Evolutionary conservation across 2,797 vertebrate species (phyloP).

Genomic region (Intellagama lesueurii): DNA sequence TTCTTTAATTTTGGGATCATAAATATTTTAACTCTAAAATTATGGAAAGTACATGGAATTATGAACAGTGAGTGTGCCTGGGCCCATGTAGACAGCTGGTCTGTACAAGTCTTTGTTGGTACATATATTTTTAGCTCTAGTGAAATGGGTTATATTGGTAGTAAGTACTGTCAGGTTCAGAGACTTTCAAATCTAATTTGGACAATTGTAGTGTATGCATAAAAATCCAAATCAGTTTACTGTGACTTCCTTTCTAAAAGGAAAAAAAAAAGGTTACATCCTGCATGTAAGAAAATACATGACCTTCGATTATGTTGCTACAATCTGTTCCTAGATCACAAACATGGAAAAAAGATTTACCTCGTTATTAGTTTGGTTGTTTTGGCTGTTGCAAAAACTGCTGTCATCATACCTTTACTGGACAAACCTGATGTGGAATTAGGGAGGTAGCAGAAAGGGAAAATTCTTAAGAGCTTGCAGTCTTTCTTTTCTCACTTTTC

Average conservation of each 20-base stretch:
- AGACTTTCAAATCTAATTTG: background rate
- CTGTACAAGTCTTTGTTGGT: too few species aligned
- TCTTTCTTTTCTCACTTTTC: too few species aligned
- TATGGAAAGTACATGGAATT: background rate
- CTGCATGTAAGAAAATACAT: background rate
- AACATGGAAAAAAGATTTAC: background rate
- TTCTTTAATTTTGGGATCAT: background rate
- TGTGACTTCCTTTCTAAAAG: background rate
- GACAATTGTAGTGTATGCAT: background rate
- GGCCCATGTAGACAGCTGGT: too few species aligned
- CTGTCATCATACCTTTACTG: background rate
- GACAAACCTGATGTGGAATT: background rate
- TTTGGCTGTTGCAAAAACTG: background rate
- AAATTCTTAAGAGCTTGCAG: too few species aligned
- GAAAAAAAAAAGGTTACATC: background rate
- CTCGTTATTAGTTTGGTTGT: background rate
- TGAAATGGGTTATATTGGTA: background rate
- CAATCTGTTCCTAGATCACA: background rate
- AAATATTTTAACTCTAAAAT: background rate
- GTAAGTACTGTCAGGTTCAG: background rate
- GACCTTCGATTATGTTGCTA: background rate
- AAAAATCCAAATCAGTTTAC: background rate
- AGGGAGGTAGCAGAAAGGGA: too few species aligned
- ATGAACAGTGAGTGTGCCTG: too few species aligned
- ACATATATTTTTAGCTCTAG: too few species aligned